Percentiles rank a stretch among this genome's conserved stretches.
Evolutionary conservation across 2,113 vertebrate genomes (phyloP).

Genomic region (Brachyhypopomus occidentalis): DNA sequence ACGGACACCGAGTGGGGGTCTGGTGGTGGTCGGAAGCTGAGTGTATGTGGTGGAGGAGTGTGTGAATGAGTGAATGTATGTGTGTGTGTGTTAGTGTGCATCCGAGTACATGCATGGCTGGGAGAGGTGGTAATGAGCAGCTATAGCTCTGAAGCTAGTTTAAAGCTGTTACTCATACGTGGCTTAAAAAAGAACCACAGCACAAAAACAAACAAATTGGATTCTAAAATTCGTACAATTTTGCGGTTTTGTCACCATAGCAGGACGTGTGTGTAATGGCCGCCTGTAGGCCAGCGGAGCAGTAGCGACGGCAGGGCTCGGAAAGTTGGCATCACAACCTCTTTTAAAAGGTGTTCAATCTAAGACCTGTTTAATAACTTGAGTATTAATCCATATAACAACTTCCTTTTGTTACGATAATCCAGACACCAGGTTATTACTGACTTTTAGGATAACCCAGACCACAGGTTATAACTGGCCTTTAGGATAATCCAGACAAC

Average conservation of each 20-base stretch:
- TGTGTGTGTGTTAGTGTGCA: slow-evolving; percentile 35
- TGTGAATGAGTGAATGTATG: neutral
- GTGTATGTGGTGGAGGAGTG: neutral
- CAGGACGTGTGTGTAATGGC: too few relatives aligned
- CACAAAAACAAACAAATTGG: neutral
- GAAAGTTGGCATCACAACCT: too few relatives aligned
- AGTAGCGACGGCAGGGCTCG: too few relatives aligned
- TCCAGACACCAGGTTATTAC: too few relatives aligned
- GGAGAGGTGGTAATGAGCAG: slow-evolving; percentile 54
- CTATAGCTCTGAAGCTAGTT: slow-evolving; percentile 40
- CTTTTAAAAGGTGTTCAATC: too few relatives aligned
- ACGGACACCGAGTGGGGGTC: slow-evolving; percentile 23
- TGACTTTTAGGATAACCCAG: too few relatives aligned
- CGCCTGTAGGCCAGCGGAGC: too few relatives aligned
- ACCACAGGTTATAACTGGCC: too few relatives aligned
- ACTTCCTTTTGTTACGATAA: too few relatives aligned
- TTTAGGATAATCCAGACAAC: too few relatives aligned
- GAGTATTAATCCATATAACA: too few relatives aligned
- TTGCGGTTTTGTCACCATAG: neutral
- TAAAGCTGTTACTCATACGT: slow-evolving; percentile 16
- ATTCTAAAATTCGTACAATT: neutral
- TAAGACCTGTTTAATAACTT: too few relatives aligned
- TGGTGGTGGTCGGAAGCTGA: slow-evolving; percentile 1
- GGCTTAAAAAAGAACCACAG: neutral
- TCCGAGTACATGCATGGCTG: neutral